A percentile compares a stretch with the other conserved stretches of the same genome.
Conservation (phyloP, 2,888 invertebrate genomes). For the Erebia epiphron region DNA sequence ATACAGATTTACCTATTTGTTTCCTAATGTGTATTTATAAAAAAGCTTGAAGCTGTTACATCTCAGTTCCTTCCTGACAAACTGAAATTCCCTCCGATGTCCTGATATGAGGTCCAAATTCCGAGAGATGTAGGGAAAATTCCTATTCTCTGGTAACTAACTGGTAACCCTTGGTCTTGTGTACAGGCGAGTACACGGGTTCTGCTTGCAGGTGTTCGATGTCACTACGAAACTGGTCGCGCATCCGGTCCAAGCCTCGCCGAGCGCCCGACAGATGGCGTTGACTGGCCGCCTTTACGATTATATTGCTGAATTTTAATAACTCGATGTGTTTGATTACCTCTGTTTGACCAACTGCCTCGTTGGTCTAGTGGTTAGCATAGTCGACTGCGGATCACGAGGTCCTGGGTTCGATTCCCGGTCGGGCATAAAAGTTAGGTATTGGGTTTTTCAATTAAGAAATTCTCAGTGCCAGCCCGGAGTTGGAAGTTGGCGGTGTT, state of each 20-base stretch:
- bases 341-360: no score
- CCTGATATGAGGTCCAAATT: background rate
- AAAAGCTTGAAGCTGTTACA: background rate
- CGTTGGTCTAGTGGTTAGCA: no score
- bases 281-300: slow-evolving; percentile 47
- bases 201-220: slow-evolving; percentile 72
- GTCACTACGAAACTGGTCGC: slow-evolving; percentile 77
- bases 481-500: no score
- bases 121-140: background rate
- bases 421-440: no score
- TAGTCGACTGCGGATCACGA: no score
- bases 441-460: no score
- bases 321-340: background rate
- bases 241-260: slow-evolving; percentile 70
- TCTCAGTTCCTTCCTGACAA: background rate
- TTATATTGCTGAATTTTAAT: slow-evolving; percentile 37
- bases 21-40: no score
- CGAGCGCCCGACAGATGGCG: slow-evolving; percentile 72
- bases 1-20: no score
- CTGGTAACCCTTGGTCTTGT: slow-evolving; percentile 9
- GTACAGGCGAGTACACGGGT: slow-evolving; percentile 36
- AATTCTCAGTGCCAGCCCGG: no score
- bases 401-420: no score
- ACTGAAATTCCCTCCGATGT: no score
- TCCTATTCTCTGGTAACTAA: background rate